phyloP scores from a whole-genome alignment of 2,888 invertebrate species.

The Dynastes hyllus region DNA sequence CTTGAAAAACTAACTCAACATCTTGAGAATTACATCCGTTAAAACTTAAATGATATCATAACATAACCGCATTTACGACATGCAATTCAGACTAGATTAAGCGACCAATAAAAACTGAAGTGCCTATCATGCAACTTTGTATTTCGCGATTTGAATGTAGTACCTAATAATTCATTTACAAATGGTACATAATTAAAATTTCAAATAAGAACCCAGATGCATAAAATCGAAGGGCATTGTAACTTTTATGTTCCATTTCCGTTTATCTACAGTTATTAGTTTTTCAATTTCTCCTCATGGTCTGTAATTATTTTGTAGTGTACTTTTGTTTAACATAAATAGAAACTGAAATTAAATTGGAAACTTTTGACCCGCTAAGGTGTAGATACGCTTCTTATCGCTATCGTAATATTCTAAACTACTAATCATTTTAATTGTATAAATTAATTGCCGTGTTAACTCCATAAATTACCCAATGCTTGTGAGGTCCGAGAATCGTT shows the following conservation, averaged over 20 bases:
- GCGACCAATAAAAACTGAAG: no score
- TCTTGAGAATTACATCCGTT: no score
- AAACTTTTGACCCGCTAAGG: not conserved
- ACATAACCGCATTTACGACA: not conserved
- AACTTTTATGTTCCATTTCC: slow-evolving; percentile 30
- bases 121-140: not conserved
- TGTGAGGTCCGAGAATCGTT: not conserved
- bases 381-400: not conserved
- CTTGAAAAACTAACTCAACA: no score
- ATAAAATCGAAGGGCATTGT: slow-evolving; percentile 11
- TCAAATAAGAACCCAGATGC: not conserved
- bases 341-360: slow-evolving; percentile 21
- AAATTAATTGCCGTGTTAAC: slow-evolving; percentile 33
- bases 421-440: slow-evolving; percentile 39
- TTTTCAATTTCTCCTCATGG: slow-evolving; percentile 4
- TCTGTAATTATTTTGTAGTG: slow-evolving; percentile 31
- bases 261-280: not conserved
- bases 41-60: not conserved
- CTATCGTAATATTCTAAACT: not conserved
- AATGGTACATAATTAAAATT: slow-evolving; percentile 23
- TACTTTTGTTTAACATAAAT: slow-evolving; percentile 6
- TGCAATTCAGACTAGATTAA: not conserved
- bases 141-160: not conserved
- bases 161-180: slow-evolving; percentile 14
- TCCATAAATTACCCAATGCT: not conserved